Base-by-base conservation (phyloP, 2,888 invertebrate genomes). In the Eupithecia dodoneata region DNA sequence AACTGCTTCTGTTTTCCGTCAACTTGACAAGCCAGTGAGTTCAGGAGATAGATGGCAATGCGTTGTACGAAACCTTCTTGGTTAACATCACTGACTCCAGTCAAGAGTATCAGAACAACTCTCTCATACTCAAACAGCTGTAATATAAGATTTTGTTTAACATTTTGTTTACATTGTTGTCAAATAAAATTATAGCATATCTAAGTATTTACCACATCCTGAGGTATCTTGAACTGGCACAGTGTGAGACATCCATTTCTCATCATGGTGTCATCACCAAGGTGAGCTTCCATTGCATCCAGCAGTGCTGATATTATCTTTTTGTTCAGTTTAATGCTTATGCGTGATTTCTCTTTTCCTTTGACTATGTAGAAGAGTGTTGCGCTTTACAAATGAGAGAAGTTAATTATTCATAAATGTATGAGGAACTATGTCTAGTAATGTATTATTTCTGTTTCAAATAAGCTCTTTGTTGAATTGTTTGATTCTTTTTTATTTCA, bases 11-110 rank as follows among this genome's bases (percentile, higher is more conserved):
- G 99, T 77, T 96, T 96, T 42, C 98, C 98, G 88, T 99, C 99
- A 10, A 99, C 99, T 93, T 99, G 99, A 91, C 99, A 99, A 7
- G 99, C 99, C 82, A 99, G 95, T 0, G 99, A 98, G 93, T 99
- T 99, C 75, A 99, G 96, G 83, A 99, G 95, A 92, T 98, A 99
- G 84, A 99, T 98, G 42, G 98, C 99, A 86, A 99, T 98, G 81
- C 99, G 96, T 89, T 99, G 99, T 12, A 99, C 98, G 90, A 99
- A 99, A 63, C 98, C 97, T 90, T 98, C 98, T 85, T 98, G 97
- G 85, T 97, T 97, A 79, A 97, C 97, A 84, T 97, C 97, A 41
- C 97, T 96, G 2, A 98, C 97, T 44, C 98, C 97, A 87, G 97
- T 96, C 79, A 99, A 92, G 71, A 99, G 94, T 74, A 99, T 97